Conservation (phyloP, 2,888 invertebrate species). For the Protophormia terraenovae region DNA sequence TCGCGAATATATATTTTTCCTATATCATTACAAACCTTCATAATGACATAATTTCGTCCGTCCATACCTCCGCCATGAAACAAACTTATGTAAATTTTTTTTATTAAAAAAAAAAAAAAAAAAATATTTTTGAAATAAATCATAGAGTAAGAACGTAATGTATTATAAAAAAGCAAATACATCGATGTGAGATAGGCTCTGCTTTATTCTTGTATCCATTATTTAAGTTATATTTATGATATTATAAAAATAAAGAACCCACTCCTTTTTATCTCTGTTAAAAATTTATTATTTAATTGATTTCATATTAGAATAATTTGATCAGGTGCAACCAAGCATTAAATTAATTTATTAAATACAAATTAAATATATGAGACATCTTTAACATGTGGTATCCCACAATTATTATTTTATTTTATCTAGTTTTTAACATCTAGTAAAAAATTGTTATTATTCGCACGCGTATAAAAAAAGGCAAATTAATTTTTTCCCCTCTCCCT, state of each 20-base stretch:
- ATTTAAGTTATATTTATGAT: too few relatives aligned
- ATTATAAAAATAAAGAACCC: neutral
- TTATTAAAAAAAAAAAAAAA: too few relatives aligned
- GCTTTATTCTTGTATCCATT: too few relatives aligned
- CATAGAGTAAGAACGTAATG: too few relatives aligned
- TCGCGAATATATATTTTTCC: too few relatives aligned
- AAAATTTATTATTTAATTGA: neutral
- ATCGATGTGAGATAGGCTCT: too few relatives aligned
- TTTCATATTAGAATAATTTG: neutral
- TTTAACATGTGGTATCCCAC: constrained; percentile 1
- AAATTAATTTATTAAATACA: neutral
- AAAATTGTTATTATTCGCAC: neutral
- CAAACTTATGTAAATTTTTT: too few relatives aligned
- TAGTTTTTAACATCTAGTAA: neutral
- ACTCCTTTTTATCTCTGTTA: neutral
- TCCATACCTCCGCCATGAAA: too few relatives aligned
- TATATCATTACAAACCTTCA: too few relatives aligned
- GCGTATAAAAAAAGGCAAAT: neutral
- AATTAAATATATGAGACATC: constrained; percentile 18
- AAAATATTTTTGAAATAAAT: too few relatives aligned
- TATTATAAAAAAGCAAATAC: too few relatives aligned
- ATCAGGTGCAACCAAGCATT: constrained; percentile 10
- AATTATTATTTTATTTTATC: neutral
- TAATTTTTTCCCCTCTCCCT: neutral
- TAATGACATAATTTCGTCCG: too few relatives aligned